Evolutionary conservation across 2,797 vertebrate species (phyloP).

Genomic region (Enteromius paludinosus): DNA sequence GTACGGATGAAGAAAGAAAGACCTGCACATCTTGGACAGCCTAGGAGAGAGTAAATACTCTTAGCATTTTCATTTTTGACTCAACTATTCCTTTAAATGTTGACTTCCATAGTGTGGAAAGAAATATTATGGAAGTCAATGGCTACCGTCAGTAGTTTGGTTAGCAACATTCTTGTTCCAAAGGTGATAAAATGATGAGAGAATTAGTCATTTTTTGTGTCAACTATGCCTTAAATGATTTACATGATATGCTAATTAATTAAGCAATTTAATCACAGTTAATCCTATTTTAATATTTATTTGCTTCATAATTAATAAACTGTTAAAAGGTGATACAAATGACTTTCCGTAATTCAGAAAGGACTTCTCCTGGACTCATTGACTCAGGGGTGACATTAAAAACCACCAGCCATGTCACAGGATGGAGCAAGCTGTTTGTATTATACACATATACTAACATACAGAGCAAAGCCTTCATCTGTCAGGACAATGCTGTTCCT

Average conservation of each 20-base stretch:
- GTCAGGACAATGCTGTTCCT: conserved; percentile 44
- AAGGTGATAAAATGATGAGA: not conserved
- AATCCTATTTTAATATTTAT: not conserved
- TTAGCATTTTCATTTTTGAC: not conserved
- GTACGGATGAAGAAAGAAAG: not conserved
- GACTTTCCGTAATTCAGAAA: not conserved
- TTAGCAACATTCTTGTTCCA: not conserved
- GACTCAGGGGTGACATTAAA: conserved; percentile 35
- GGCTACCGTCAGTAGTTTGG: not conserved
- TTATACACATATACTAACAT: conserved; percentile 63
- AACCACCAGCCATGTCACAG: conserved; percentile 39
- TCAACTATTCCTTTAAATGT: not conserved
- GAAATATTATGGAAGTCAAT: not conserved
- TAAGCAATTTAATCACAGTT: not conserved
- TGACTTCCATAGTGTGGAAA: too few relatives aligned
- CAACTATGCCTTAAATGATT: not conserved
- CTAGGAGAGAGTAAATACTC: not conserved
- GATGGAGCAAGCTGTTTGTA: conserved; percentile 43
- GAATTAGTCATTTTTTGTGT: not conserved
- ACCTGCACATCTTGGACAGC: not conserved
- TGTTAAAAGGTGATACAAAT: conserved; percentile 5
- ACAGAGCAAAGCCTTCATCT: conserved; percentile 50
- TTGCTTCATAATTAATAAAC: conserved; percentile 11
- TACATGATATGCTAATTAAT: not conserved
- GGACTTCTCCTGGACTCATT: not conserved